These are phyloP conservation scores for Falco biarmicus DNA, from an alignment of 2,797 vertebrate genomes.

Conservation along the genomic window DNA sequence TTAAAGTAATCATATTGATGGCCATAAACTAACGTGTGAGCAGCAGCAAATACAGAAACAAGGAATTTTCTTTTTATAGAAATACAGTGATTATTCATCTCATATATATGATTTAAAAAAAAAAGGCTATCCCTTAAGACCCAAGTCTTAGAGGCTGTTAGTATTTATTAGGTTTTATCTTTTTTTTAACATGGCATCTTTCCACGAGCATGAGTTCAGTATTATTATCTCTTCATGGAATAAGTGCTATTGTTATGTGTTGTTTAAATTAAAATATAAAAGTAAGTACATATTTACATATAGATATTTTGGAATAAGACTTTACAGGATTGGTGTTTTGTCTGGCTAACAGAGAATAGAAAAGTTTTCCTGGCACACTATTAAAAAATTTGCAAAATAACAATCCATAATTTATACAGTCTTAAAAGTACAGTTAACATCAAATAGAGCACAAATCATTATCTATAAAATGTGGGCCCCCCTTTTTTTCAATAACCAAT, in stretches of 20 bases:
- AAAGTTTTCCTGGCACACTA: background rate
- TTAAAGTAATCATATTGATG: background rate
- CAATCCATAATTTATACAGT: background rate
- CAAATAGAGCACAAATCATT: background rate
- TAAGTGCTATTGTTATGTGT: background rate
- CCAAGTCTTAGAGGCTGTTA: background rate
- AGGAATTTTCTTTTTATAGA: background rate
- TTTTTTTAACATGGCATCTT: background rate
- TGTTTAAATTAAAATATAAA: background rate
- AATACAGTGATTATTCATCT: background rate
- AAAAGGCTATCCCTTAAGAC: background rate
- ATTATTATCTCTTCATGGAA: background rate
- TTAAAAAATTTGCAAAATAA: background rate
- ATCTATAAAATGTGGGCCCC: background rate
- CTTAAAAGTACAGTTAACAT: background rate
- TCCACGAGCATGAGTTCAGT: background rate
- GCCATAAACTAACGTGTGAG: background rate
- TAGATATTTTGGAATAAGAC: background rate
- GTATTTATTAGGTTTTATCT: background rate
- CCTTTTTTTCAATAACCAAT: background rate
- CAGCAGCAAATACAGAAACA: background rate
- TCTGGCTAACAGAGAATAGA: background rate
- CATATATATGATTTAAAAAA: background rate
- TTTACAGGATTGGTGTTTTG: background rate
- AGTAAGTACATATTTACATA: background rate